Evolutionary conservation across 2,888 invertebrate species (phyloP).

Genomic region (Leucophora obtusa): DNA sequence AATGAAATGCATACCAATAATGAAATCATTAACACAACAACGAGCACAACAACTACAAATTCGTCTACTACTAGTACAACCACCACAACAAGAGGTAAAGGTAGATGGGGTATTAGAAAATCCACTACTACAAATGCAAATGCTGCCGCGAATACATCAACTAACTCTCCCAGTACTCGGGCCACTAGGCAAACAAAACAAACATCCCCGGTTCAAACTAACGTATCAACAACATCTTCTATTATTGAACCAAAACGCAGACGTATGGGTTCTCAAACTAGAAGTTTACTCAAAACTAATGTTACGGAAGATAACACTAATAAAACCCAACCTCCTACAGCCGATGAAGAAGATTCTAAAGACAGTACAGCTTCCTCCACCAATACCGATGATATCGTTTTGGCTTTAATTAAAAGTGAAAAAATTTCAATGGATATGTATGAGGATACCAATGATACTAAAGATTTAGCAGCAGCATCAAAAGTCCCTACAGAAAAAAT

Average conservation of each 20-base stretch:
- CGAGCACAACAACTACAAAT: constrained; percentile 61
- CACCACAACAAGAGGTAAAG: constrained; percentile 67
- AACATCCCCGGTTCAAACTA: constrained; percentile 68
- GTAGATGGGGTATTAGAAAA: constrained; percentile 64
- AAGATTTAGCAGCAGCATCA: constrained; percentile 16
- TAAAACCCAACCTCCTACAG: constrained; percentile 31
- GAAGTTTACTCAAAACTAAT: constrained; percentile 57
- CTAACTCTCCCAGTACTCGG: constrained; percentile 69
- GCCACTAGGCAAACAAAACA: constrained; percentile 71
- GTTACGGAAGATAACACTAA: constrained; percentile 8
- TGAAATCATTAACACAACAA: constrained; percentile 57
- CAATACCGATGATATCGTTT: constrained; percentile 71
- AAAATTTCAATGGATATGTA: constrained; percentile 69
- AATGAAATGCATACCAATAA: constrained; percentile 26
- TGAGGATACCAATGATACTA: constrained; percentile 58
- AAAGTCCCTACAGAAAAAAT: not conserved
- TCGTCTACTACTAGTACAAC: constrained; percentile 44
- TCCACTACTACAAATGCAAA: constrained; percentile 63
- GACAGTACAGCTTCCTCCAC: constrained; percentile 74
- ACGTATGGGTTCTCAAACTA: constrained; percentile 63
- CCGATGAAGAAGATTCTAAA: constrained; percentile 74
- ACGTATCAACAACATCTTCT: constrained; percentile 27
- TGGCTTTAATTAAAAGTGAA: constrained; percentile 72
- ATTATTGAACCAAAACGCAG: constrained; percentile 63
- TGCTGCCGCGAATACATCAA: constrained; percentile 57